Evolutionary conservation across 2,888 invertebrate genomes (phyloP), one percentile per base, ranked within the genome.

Genomic region (Aleiodes testaceus): DNA sequence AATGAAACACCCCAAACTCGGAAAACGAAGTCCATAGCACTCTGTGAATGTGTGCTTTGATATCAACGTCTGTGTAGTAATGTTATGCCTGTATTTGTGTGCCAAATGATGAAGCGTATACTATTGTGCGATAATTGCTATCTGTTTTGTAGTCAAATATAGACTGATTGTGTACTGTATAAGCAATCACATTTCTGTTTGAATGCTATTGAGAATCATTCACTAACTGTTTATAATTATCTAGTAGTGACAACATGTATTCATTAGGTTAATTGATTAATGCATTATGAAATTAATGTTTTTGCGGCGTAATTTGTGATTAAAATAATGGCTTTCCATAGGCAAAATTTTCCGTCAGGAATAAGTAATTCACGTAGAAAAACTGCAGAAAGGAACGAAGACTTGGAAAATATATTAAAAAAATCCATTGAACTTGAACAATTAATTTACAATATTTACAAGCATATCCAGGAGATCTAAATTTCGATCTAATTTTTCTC

Each of bases 241-340:
- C 14, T 42, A 42, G 30, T 45, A 47, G 64, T 18, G 50, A 47
- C 47, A 30, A 42, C 14, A 26, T 55, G n/a, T 52, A 26, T 47
- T 69, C 30, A 49, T 69, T 42, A 49, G 4, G 9, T 36, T 53
- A 47, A 66, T 53, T 44, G 53, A 65, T 65, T 65, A 49, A 49
- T 65, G 12, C n/a, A 22, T 36, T 49, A 65, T 16, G 16, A 14
- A 49, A 18, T 18, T n/a, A 65, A 50, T 26, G n/a, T 49, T 65
- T 6, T 47, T 16, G n/a, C n/a, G n/a, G n/a, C n/a, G n/a, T n/a
- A n/a, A n/a, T n/a, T n/a, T n/a, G n/a, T n/a, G n/a, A n/a, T n/a
- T n/a, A n/a, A n/a, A n/a, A n/a, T n/a, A n/a, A n/a, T n/a, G n/a
- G n/a, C n/a, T n/a, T 26, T 26, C 26, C 26, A 26, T 26, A 26